Percentiles rank a stretch among this genome's conserved stretches.
These are phyloP conservation scores for Amyelois transitella DNA, from an alignment of 1,140 invertebrate genomes.

Conservation along the genomic window DNA sequence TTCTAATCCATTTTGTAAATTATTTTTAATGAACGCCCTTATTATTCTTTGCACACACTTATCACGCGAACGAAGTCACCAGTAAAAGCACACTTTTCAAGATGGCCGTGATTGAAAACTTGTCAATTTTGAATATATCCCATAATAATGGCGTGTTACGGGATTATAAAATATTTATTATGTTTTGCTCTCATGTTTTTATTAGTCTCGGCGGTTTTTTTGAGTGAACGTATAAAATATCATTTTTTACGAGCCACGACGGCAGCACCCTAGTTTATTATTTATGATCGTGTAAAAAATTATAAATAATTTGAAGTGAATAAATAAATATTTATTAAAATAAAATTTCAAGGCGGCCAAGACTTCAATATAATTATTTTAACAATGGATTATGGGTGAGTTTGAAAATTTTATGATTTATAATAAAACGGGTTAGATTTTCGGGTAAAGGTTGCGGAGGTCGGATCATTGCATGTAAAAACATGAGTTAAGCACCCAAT, in stretches of 20 bases:
- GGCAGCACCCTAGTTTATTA: background rate
- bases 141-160: background rate
- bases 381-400: background rate
- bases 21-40: too few relatives aligned
- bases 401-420: background rate
- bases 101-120: background rate
- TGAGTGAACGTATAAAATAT: background rate
- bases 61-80: too few relatives aligned
- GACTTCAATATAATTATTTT: background rate
- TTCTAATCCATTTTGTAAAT: too few relatives aligned
- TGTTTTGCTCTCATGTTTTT: background rate
- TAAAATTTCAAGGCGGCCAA: background rate
- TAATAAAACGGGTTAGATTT: constrained; percentile 1
- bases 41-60: too few relatives aligned
- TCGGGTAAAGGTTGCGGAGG: too few relatives aligned
- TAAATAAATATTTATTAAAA: background rate
- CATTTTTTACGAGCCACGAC: background rate
- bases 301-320: background rate
- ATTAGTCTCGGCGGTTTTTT: background rate
- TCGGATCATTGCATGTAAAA: too few relatives aligned
- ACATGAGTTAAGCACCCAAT: too few relatives aligned
- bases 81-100: too few relatives aligned
- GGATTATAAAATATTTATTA: background rate
- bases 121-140: background rate
- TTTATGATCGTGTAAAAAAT: background rate